A percentile compares a stretch with the other conserved stretches of the same genome.
Conservation (phyloP, 1,140 invertebrate species). For the Chironomus tepperi region DNA sequence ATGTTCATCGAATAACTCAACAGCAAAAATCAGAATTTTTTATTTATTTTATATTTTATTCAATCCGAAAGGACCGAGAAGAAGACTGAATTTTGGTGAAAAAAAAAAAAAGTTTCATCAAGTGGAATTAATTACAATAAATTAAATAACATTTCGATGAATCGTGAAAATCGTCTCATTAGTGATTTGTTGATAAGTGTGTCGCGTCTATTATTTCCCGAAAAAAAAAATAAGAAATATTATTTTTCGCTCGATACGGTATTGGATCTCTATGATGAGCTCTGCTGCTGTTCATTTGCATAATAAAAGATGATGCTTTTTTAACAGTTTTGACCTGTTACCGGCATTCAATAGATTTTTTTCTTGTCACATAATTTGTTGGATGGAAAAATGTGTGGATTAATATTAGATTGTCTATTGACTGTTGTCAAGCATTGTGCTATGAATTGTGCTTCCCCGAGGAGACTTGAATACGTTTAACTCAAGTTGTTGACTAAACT, state of each 20-base stretch:
- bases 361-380: not conserved
- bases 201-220: not conserved
- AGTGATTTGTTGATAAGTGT: not conserved
- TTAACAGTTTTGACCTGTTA: conserved; percentile 13
- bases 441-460: too few species aligned
- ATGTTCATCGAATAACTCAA: too few species aligned
- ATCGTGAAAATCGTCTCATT: not conserved
- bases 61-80: too few species aligned
- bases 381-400: too few species aligned
- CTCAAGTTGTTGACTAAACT: too few species aligned
- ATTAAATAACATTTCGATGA: not conserved
- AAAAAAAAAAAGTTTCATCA: conserved; percentile 5
- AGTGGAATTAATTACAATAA: conserved; percentile 22
- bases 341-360: not conserved
- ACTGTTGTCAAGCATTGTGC: too few species aligned
- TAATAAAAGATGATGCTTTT: conserved; percentile 16
- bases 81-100: not conserved
- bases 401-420: too few species aligned
- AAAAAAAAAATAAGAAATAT: too few species aligned
- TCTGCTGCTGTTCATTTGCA: not conserved
- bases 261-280: not conserved
- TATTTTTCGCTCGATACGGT: not conserved
- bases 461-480: too few species aligned
- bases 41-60: too few species aligned
- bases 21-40: too few species aligned